Percentiles rank a stretch among this genome's conserved stretches.
Conservation (phyloP, 2,888 invertebrate genomes). For the Nemoura dubitans region DNA sequence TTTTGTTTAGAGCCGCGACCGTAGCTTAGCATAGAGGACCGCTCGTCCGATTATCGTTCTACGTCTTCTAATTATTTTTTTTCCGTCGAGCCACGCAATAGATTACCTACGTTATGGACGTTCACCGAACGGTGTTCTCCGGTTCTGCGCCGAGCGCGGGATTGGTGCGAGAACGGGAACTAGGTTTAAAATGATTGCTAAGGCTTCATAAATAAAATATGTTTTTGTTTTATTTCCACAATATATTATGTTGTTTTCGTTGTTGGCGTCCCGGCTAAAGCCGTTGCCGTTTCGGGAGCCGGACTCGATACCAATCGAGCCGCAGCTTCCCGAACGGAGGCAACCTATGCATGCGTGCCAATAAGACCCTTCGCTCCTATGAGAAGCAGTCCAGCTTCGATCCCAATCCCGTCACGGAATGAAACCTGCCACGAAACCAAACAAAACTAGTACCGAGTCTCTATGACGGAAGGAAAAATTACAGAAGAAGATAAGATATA, state of each 20-base stretch:
- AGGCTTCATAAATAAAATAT: not conserved
- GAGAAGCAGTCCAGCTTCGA: not conserved
- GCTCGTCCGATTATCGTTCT: not conserved
- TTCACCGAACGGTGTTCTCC: not conserved
- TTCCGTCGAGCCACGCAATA: not conserved
- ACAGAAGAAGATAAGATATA: not conserved
- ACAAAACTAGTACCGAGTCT: not conserved
- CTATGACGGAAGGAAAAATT: not conserved
- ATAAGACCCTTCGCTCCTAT: not conserved
- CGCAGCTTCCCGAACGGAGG: not conserved
- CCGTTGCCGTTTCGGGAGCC: not conserved
- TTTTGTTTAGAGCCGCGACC: not conserved
- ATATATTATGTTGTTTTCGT: not conserved
- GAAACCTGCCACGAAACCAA: not conserved
- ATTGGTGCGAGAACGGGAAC: not conserved
- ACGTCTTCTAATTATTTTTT: too few relatives aligned
- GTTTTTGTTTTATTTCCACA: conserved; percentile 7
- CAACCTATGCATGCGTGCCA: not conserved
- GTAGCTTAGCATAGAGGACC: not conserved
- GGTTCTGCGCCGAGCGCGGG: not conserved
- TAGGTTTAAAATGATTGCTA: not conserved
- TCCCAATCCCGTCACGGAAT: not conserved
- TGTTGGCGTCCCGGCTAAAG: too few relatives aligned
- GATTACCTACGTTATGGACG: too few relatives aligned
- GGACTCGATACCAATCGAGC: not conserved